Conservation (phyloP, 2,113 vertebrate species). For the Tringa solitaria region DNA sequence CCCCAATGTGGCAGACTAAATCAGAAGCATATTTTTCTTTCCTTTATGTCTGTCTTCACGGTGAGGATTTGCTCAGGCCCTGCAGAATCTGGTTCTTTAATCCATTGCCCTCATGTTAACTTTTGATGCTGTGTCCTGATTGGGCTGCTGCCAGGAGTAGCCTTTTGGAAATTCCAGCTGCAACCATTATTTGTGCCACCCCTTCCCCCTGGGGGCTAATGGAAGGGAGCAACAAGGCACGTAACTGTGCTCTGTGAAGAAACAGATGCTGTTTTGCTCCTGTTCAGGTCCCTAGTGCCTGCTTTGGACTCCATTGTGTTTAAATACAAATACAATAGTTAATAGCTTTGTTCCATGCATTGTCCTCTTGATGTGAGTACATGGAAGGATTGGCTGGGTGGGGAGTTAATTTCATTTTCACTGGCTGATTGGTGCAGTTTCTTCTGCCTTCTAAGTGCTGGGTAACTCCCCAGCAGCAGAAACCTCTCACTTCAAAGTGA, state of each 20-base stretch:
- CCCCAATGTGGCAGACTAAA: not conserved
- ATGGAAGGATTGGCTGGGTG: not conserved
- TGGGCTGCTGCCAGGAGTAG: conserved; percentile 16
- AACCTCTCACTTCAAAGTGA: not conserved
- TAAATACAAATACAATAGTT: conserved; percentile 8
- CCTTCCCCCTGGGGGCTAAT: not conserved
- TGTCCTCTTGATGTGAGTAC: conserved; percentile 5
- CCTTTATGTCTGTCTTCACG: not conserved
- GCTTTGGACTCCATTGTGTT: conserved; percentile 11
- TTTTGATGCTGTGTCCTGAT: not conserved
- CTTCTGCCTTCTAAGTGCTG: not conserved
- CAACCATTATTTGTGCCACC: not conserved
- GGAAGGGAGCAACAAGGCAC: not conserved
- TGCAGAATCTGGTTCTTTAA: not conserved
- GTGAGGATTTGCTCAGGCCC: not conserved
- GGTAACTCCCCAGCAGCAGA: not conserved
- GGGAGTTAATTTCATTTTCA: not conserved
- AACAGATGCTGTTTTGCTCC: conserved; percentile 48
- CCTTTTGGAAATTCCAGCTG: conserved; percentile 14
- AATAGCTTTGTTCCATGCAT: conserved; percentile 25
- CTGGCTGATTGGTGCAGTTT: not conserved
- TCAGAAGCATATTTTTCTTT: not conserved
- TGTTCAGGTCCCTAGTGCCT: conserved; percentile 10
- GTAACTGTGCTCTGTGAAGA: not conserved
- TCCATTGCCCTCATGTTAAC: not conserved